Conservation (phyloP, 2,113 vertebrate species). For the Hirundichthys speculiger region DNA sequence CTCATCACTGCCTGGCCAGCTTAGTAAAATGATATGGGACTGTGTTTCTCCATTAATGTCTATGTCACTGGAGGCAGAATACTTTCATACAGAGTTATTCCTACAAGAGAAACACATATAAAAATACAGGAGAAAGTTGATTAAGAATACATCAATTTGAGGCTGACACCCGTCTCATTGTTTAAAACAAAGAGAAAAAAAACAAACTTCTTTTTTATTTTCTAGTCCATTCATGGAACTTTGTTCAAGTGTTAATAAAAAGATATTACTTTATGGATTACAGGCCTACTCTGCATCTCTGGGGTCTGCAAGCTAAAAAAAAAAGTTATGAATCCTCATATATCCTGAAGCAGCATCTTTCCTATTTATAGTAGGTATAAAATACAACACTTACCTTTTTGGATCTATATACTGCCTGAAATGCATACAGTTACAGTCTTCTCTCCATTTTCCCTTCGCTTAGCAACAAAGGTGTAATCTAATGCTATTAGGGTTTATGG, state of each 20-base stretch:
- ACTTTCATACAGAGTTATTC: too few species aligned
- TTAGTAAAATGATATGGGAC: too few species aligned
- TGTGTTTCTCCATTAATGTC: too few species aligned
- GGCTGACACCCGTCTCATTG: background rate
- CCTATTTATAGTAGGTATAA: constrained; percentile 8
- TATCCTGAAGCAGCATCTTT: background rate
- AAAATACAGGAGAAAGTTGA: constrained; percentile 23
- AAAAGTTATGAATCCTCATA: constrained; percentile 29
- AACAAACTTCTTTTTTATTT: constrained; percentile 21
- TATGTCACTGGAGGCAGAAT: too few species aligned
- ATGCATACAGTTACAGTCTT: background rate
- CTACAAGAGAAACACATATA: constrained; percentile 5
- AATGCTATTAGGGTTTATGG: constrained; percentile 35
- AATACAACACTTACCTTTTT: constrained; percentile 32
- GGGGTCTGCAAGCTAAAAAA: constrained; percentile 14
- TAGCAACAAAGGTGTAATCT: constrained; percentile 22
- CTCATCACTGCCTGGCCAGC: too few species aligned
- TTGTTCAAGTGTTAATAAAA: constrained; percentile 30
- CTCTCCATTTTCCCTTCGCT: constrained; percentile 2
- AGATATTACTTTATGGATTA: constrained; percentile 41
- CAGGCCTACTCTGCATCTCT: background rate
- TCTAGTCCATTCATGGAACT: constrained; percentile 25
- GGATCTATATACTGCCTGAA: constrained; percentile 7
- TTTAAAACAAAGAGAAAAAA: background rate
- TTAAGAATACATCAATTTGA: constrained; percentile 32